Evolutionary conservation across 2,888 invertebrate species (phyloP).

Genomic region (Lochmaea capreae): DNA sequence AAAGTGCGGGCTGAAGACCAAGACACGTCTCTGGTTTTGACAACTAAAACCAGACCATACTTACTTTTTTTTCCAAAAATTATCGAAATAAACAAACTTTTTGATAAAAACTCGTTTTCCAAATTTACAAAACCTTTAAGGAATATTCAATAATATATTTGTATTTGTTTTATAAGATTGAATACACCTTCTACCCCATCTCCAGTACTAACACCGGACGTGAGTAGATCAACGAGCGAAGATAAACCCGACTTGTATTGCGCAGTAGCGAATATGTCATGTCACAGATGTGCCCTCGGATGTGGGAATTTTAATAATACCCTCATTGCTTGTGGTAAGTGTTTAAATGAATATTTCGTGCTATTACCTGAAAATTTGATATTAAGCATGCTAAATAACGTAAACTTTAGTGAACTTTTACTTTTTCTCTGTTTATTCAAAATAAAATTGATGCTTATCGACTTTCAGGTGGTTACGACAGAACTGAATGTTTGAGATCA

Average conservation of each 20-base stretch:
- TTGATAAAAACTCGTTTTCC: neutral
- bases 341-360: neutral
- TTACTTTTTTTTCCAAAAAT: too few species aligned
- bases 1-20: too few species aligned
- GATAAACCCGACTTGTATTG: slow-evolving; percentile 71
- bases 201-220: slow-evolving; percentile 62
- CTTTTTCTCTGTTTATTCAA: too few species aligned
- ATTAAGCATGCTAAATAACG: neutral
- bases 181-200: slow-evolving; percentile 65
- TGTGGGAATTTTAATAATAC: slow-evolving; percentile 77
- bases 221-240: slow-evolving; percentile 63
- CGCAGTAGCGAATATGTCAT: slow-evolving; percentile 72
- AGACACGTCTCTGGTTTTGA: too few species aligned
- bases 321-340: slow-evolving; percentile 81
- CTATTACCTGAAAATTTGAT: neutral
- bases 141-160: too few species aligned
- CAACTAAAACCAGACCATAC: too few species aligned
- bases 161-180: slow-evolving; percentile 54
- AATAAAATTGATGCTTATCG: slow-evolving; percentile 7
- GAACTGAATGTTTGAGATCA: slow-evolving; percentile 82
- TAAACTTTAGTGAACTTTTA: too few species aligned
- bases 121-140: neutral
- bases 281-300: slow-evolving; percentile 81
- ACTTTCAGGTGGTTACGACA: slow-evolving; percentile 79
- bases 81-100: neutral